Conservation (phyloP, 2,888 invertebrate species). For the Crocallis elinguaria region DNA sequence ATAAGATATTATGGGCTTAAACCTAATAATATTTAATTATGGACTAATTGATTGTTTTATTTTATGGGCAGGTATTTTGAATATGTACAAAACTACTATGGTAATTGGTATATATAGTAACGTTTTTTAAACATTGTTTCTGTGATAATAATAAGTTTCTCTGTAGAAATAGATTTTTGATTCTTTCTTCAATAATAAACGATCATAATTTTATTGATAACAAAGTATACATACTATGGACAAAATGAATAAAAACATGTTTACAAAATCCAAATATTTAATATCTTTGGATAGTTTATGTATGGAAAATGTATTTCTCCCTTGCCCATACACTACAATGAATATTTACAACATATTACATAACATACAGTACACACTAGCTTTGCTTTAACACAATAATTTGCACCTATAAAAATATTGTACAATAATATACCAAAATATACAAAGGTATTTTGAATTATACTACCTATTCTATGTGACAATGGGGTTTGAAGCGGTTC, state of each 20-base stretch:
- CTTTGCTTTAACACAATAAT: slow-evolving; percentile 45
- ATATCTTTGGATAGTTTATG: slow-evolving; percentile 58
- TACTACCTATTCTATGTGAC: not conserved
- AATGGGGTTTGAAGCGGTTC: slow-evolving; percentile 9
- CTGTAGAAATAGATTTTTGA: too few relatives aligned
- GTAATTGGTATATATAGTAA: too few relatives aligned
- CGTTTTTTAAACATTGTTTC: too few relatives aligned
- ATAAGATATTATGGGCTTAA: slow-evolving; percentile 2
- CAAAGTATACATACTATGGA: not conserved
- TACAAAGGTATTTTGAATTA: not conserved
- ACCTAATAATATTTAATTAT: slow-evolving; percentile 22
- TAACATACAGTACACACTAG: slow-evolving; percentile 45
- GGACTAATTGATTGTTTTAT: slow-evolving; percentile 6
- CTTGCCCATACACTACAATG: slow-evolving; percentile 48
- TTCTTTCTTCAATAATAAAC: too few relatives aligned
- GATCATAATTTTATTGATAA: too few relatives aligned
- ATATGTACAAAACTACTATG: too few relatives aligned
- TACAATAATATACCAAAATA: slow-evolving; percentile 43
- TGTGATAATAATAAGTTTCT: too few relatives aligned
- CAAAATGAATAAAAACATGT: slow-evolving; percentile 22
- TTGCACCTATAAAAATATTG: slow-evolving; percentile 35
- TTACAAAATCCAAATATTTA: slow-evolving; percentile 60
- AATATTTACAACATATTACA: slow-evolving; percentile 45
- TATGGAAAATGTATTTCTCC: slow-evolving; percentile 50
- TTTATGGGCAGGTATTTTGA: not conserved